These are phyloP conservation scores for Furnarius figulus DNA, from an alignment of 2,113 vertebrate species.

Conservation along the genomic window DNA sequence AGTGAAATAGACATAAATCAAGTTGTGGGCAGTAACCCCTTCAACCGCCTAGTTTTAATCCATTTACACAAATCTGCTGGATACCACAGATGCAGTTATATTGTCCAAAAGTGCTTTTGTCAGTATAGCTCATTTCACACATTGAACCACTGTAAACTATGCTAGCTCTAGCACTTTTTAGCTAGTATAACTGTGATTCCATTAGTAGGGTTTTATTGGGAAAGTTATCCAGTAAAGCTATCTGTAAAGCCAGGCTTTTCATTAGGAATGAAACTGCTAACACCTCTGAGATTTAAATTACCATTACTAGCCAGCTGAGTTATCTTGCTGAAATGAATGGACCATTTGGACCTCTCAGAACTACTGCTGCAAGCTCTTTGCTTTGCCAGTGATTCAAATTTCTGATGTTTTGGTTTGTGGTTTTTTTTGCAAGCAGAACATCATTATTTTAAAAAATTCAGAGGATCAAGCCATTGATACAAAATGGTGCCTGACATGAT, in stretches of 20 bases:
- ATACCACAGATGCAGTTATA: slow-evolving; percentile 23
- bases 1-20: not conserved
- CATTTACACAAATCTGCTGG: slow-evolving; percentile 28
- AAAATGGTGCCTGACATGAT: not conserved
- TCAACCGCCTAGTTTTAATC: not conserved
- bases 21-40: not conserved
- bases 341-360: not conserved
- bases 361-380: not conserved
- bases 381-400: not conserved
- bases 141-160: slow-evolving; percentile 13
- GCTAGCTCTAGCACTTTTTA: slow-evolving; percentile 48
- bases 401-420: not conserved
- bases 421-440: not conserved
- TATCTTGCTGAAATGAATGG: slow-evolving; percentile 6
- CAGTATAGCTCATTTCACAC: slow-evolving; percentile 42
- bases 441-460: not conserved
- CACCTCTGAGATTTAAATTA: slow-evolving; percentile 32
- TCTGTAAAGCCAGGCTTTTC: slow-evolving; percentile 46
- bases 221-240: slow-evolving; percentile 52
- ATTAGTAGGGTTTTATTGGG: slow-evolving; percentile 29
- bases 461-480: not conserved
- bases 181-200: slow-evolving; percentile 34
- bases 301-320: not conserved
- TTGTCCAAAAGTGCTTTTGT: slow-evolving; percentile 55
- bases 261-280: slow-evolving; percentile 39